Evolutionary conservation across 2,797 vertebrate species (phyloP), one percentile per base, ranked within the genome.

Genomic region (Halcyon leucocephala): DNA sequence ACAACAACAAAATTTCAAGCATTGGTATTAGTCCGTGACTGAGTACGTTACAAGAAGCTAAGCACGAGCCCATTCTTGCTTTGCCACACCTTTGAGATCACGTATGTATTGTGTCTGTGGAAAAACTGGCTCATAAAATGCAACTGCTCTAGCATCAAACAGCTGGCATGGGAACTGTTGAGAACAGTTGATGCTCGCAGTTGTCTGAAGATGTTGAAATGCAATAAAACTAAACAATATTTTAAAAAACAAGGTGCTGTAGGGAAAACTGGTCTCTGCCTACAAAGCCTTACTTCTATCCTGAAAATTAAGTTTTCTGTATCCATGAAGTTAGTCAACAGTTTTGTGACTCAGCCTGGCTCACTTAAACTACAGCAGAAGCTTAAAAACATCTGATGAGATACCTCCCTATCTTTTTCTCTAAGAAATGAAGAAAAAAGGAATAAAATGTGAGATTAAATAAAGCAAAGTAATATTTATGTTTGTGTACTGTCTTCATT

Each of bases 301-400:
- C 66, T 73, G 35, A 88, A 86, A 95, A 86, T 76, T 42, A 72
- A 11, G 37, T 79, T 78, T 80, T 88, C 77, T 66, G 46, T 61
- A 86, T 70, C 70, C 48, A 79, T 20, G 46, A 62, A 33, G 69
- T 95, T 86, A 94, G 82, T 88, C 76, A 90, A 91, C 73, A 79
- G 51, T 69, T 86, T 58, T 84, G 77, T 94, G 85, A 95, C 42
- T 90, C 94, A 93, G 65, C 58, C 93, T 88, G 66, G 51, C 62
- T 90, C 66, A 88, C 44, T 84, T 42, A 70, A 90, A 61, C 74
- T 93, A 85, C 5, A 6, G 52, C 21, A 88, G 42, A 92, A 83
- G 70, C n/a, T 90, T 77, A 90, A 91, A 86, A 95, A 78, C 41
- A 88, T 72, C 77, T 83, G 65, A 81, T 84, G 33, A 58, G 77